These are phyloP conservation scores for Microctenopoma stevenorrisi DNA, from an alignment of 2,797 vertebrate species.

Conservation along the genomic window DNA sequence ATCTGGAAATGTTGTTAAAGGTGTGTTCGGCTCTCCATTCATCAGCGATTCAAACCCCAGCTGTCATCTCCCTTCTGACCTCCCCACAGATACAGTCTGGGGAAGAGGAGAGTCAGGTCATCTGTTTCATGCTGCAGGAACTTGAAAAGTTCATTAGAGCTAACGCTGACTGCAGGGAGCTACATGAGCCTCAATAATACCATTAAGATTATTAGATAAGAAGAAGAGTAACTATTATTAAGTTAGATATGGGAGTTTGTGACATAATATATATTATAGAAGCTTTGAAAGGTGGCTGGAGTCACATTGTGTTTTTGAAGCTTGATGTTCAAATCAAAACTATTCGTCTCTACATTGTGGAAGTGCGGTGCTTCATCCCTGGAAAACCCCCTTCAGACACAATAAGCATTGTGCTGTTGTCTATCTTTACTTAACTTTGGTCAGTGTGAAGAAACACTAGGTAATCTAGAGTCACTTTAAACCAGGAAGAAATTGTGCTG, in stretches of 20 bases:
- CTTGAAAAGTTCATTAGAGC: constrained; percentile 27
- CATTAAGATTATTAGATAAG: background rate
- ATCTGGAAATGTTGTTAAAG: constrained; percentile 75
- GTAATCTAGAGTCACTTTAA: constrained; percentile 30
- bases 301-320: background rate
- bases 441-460: constrained; percentile 25
- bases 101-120: constrained; percentile 44
- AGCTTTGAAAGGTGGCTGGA: too few relatives aligned
- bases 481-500: constrained; percentile 13
- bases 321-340: too few relatives aligned
- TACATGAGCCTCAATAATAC: constrained; percentile 1
- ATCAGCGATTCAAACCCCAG: constrained; percentile 70
- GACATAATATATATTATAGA: background rate
- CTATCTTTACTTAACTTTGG: constrained; percentile 7
- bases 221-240: background rate
- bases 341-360: background rate
- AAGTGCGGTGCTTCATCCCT: background rate
- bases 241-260: background rate
- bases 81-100: constrained; percentile 50
- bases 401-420: constrained; percentile 1
- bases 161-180: background rate
- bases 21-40: constrained; percentile 55
- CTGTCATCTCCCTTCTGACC: constrained; percentile 64
- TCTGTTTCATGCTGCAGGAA: constrained; percentile 35
- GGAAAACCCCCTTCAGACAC: background rate